phyloP scores from a whole-genome alignment of 2,888 invertebrate genomes.

The Heliconius charithonia region DNA sequence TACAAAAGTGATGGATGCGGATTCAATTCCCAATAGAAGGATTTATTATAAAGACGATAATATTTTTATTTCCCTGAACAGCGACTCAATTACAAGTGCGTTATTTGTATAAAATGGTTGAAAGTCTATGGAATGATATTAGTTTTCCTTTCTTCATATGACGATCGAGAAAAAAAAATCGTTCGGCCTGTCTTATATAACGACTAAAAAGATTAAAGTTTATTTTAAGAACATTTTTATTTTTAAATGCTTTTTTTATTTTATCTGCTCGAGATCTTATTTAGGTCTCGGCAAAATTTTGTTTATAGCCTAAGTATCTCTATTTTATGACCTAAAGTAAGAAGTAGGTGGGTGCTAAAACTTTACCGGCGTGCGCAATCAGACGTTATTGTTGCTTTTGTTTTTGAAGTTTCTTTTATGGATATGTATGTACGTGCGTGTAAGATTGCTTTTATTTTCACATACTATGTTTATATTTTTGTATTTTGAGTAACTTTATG shows the following conservation, averaged over 20 bases:
- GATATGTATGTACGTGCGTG: background rate
- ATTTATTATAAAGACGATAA: background rate
- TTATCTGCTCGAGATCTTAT: conserved; percentile 13
- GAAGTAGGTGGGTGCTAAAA: conserved; percentile 5
- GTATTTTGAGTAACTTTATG: background rate
- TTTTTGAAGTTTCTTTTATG: conserved; percentile 4
- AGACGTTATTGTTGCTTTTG: background rate
- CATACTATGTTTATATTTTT: background rate
- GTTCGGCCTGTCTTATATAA: background rate
- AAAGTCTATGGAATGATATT: too few relatives aligned
- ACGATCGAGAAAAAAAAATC: background rate
- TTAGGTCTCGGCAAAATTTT: background rate
- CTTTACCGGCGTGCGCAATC: conserved; percentile 6
- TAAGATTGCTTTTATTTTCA: background rate
- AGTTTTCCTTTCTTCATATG: too few relatives aligned
- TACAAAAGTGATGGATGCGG: background rate
- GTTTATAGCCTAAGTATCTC: conserved; percentile 5
- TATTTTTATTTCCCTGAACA: background rate
- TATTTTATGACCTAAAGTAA: conserved; percentile 13
- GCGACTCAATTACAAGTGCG: too few relatives aligned
- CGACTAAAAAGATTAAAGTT: too few relatives aligned
- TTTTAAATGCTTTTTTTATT: background rate
- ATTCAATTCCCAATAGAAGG: background rate
- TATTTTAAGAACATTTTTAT: background rate
- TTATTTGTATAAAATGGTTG: too few relatives aligned